These are phyloP conservation scores for Listronotus bonariensis DNA, from an alignment of 1,140 invertebrate genomes.

Conservation along the genomic window DNA sequence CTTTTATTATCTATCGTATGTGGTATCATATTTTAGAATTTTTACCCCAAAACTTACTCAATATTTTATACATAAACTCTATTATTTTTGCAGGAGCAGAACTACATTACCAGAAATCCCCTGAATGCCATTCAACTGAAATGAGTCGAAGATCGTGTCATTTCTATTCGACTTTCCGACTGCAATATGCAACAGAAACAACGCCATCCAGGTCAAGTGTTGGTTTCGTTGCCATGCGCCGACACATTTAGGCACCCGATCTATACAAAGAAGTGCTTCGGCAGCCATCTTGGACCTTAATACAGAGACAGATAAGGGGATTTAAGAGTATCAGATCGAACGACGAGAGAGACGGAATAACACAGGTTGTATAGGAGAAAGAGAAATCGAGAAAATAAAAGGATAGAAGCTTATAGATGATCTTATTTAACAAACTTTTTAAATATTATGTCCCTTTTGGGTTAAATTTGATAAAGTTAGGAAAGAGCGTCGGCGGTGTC, in stretches of 20 bases:
- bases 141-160: slow-evolving; percentile 6
- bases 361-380: neutral
- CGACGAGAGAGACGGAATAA: neutral
- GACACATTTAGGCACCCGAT: slow-evolving; percentile 14
- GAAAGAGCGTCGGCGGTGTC: no score
- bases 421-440: no score
- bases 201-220: slow-evolving; percentile 25
- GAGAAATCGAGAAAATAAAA: neutral
- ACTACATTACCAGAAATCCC: slow-evolving; percentile 15
- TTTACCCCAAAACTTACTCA: neutral
- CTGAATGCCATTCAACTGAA: slow-evolving; percentile 14
- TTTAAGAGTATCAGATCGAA: slow-evolving; percentile 24
- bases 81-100: slow-evolving; percentile 24
- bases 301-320: slow-evolving; percentile 21
- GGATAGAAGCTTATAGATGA: neutral
- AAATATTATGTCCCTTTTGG: no score
- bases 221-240: slow-evolving; percentile 14
- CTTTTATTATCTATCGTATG: no score
- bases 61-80: neutral
- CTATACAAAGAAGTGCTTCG: slow-evolving; percentile 21
- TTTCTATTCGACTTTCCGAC: slow-evolving; percentile 17
- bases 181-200: slow-evolving; percentile 31
- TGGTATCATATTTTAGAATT: slow-evolving; percentile 6
- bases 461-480: no score
- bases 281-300: slow-evolving; percentile 33